These are phyloP conservation scores for Lithophane ornitopus DNA, from an alignment of 2,888 invertebrate species.

Conservation along the genomic window DNA sequence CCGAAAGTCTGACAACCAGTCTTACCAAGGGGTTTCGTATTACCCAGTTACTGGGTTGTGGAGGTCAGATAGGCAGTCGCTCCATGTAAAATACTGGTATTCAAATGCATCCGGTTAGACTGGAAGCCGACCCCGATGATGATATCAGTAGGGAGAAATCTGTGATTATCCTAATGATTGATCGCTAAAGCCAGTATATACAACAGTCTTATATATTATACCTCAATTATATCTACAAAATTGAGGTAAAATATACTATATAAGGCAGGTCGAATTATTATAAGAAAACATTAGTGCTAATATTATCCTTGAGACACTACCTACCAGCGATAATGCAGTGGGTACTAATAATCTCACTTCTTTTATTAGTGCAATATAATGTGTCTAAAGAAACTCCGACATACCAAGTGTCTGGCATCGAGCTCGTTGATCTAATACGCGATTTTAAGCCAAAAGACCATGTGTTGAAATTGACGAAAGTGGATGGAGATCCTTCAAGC, in stretches of 20 bases:
- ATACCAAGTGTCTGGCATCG: constrained; percentile 69
- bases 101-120: too few relatives aligned
- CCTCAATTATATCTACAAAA: constrained; percentile 21
- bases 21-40: too few relatives aligned
- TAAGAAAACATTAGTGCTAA: constrained; percentile 67
- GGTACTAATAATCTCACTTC: constrained; percentile 40
- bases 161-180: constrained; percentile 9
- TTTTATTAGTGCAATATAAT: constrained; percentile 58
- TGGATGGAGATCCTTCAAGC: constrained; percentile 60
- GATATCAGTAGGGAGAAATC: neutral
- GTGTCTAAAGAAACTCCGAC: constrained; percentile 65
- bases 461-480: constrained; percentile 65
- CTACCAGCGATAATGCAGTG: constrained; percentile 63
- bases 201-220: constrained; percentile 9
- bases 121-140: too few relatives aligned
- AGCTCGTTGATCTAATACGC: constrained; percentile 71
- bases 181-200: constrained; percentile 6
- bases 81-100: too few relatives aligned
- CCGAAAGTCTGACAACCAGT: too few relatives aligned
- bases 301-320: constrained; percentile 63
- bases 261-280: constrained; percentile 55
- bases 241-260: constrained; percentile 62
- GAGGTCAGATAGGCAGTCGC: too few relatives aligned
- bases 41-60: too few relatives aligned
- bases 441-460: constrained; percentile 66